Percentiles rank a stretch among this genome's conserved stretches.
Conservation (phyloP, 2,888 invertebrate genomes). For the Pecten maximus region DNA sequence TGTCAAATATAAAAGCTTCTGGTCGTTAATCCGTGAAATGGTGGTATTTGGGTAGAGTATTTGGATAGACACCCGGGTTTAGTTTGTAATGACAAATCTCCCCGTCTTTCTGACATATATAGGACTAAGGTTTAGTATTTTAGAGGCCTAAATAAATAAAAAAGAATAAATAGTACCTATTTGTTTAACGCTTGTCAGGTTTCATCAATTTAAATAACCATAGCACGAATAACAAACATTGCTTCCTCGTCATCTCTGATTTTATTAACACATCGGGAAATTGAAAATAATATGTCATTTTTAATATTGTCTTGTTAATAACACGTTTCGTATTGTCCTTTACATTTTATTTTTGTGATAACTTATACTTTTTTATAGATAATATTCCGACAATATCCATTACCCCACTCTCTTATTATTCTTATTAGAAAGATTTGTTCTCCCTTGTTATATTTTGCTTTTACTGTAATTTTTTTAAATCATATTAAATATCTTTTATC, state of each 20-base stretch:
- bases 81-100: neutral
- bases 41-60: neutral
- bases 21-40: neutral
- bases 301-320: no score
- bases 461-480: no score
- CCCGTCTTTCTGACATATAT: neutral
- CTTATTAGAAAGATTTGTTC: no score
- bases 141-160: neutral
- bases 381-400: no score
- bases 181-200: neutral
- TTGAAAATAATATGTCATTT: neutral
- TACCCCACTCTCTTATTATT: no score
- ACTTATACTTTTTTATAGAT: no score
- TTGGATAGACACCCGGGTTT: neutral
- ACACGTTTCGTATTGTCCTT: no score
- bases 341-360: no score
- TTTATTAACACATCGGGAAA: neutral
- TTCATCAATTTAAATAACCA: neutral
- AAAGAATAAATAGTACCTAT: neutral
- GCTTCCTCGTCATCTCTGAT: neutral
- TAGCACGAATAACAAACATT: neutral
- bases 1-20: neutral
- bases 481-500: no score
- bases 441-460: no score
- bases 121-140: conserved; percentile 4